Conservation (phyloP, 2,888 invertebrate genomes). For the Amorpha juglandis region DNA sequence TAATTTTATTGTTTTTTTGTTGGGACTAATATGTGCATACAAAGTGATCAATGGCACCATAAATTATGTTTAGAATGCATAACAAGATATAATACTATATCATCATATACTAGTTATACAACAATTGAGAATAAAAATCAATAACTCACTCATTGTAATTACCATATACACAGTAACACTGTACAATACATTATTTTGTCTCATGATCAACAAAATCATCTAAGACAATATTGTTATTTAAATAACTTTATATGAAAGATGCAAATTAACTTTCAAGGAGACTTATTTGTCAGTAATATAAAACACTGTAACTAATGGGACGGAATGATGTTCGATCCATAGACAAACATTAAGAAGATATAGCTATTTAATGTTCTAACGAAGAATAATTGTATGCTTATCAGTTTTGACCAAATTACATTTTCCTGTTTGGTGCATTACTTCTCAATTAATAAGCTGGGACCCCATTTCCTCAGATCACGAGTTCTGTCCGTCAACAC, state of each 20-base stretch:
- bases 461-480: slow-evolving; percentile 52
- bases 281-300: slow-evolving; percentile 49
- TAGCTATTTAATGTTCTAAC: slow-evolving; percentile 46
- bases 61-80: no score
- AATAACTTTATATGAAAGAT: slow-evolving; percentile 47
- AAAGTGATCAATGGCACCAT: no score
- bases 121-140: not conserved
- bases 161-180: not conserved
- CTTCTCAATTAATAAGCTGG: slow-evolving; percentile 51
- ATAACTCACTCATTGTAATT: not conserved
- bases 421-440: slow-evolving; percentile 65
- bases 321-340: slow-evolving; percentile 47
- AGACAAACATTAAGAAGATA: slow-evolving; percentile 46
- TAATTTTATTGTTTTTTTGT: no score
- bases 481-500: slow-evolving; percentile 50
- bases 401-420: slow-evolving; percentile 64
- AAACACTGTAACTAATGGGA: slow-evolving; percentile 47
- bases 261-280: slow-evolving; percentile 76
- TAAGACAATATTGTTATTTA: slow-evolving; percentile 32
- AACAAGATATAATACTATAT: no score
- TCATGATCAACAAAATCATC: slow-evolving; percentile 31
- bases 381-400: slow-evolving; percentile 55
- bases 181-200: not conserved
- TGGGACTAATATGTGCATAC: no score
- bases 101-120: no score